A percentile compares a stretch with the other conserved stretches of the same genome.
Conservation (phyloP, 2,888 invertebrate genomes). For the Cheilosia pagana region DNA sequence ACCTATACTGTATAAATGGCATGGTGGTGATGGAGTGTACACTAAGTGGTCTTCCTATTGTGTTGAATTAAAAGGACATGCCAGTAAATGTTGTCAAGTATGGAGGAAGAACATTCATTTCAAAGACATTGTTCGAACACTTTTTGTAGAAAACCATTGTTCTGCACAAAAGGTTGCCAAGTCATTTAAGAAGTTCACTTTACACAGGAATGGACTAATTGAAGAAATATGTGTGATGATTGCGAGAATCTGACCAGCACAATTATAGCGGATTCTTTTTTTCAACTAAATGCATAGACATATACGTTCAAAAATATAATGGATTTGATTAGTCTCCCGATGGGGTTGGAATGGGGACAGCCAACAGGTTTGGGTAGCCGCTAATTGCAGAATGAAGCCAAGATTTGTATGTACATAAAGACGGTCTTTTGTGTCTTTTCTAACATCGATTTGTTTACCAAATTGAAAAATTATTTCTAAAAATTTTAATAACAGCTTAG, state of each 20-base stretch:
- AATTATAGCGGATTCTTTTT: background rate
- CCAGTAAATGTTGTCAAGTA: background rate
- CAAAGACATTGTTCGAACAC: background rate
- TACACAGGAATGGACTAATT: background rate
- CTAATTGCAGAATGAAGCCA: too few species aligned
- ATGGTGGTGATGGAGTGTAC: conserved; percentile 37
- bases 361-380: too few species aligned
- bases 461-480: too few species aligned
- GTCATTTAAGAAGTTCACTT: background rate
- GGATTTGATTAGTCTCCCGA: too few species aligned
- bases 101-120: background rate
- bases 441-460: too few species aligned
- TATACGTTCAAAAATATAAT: too few species aligned
- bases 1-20: background rate
- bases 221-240: background rate
- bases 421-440: too few species aligned
- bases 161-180: background rate
- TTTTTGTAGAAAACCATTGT: background rate
- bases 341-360: too few species aligned
- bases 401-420: too few species aligned
- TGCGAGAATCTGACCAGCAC: background rate
- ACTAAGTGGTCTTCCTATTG: conserved; percentile 67
- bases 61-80: conserved; percentile 5
- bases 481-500: too few species aligned
- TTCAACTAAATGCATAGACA: too few species aligned